phyloP scores from a whole-genome alignment of 2,113 vertebrate species.

The Oxyura jamaicensis region DNA sequence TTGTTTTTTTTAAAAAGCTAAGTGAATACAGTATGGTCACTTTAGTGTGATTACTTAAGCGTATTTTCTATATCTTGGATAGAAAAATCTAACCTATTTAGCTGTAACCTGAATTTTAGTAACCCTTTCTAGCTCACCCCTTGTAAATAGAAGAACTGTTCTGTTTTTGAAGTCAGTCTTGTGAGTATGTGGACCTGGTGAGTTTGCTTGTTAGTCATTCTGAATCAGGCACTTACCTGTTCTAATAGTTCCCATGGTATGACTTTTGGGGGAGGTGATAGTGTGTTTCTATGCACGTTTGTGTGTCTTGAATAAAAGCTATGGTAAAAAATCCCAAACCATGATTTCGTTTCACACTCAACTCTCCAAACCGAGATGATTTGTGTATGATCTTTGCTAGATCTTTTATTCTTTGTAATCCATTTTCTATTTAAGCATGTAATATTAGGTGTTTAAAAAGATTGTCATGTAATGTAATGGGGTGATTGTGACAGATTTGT shows the following conservation, averaged over 20 bases:
- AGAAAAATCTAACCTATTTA: neutral
- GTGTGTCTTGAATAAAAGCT: neutral
- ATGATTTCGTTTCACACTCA: neutral
- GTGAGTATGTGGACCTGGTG: neutral
- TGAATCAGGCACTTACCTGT: neutral
- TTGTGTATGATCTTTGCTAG: neutral
- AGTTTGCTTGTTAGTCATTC: neutral
- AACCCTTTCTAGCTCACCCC: neutral
- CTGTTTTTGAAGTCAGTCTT: neutral
- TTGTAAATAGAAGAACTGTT: neutral
- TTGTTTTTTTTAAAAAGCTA: neutral
- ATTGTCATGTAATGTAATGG: neutral
- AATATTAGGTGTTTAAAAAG: neutral
- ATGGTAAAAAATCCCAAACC: neutral
- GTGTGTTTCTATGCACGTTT: too few species aligned
- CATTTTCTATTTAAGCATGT: neutral
- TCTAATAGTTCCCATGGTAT: neutral
- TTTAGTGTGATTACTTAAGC: neutral
- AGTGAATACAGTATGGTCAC: neutral
- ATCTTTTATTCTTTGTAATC: neutral
- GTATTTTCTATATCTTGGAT: neutral
- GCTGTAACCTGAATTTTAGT: neutral
- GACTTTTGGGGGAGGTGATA: too few species aligned
- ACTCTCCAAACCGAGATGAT: neutral
- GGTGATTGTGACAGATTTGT: neutral